Percentiles rank a stretch among this genome's conserved stretches.
Conservation (phyloP, 2,113 vertebrate genomes). For the Junco hyemalis region DNA sequence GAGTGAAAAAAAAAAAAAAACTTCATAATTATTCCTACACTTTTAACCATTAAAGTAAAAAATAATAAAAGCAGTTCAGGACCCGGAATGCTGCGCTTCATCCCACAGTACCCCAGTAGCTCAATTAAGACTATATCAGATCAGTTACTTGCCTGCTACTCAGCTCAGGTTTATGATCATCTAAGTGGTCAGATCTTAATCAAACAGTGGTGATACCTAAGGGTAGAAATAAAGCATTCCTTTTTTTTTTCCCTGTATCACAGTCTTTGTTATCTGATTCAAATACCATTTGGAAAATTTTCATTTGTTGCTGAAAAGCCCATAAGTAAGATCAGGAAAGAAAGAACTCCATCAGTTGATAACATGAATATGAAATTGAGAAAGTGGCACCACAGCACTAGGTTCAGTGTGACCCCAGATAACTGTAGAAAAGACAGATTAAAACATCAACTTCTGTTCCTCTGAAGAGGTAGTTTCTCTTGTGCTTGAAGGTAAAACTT, state of each 20-base stretch:
- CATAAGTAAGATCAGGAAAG: not conserved
- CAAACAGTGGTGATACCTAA: not conserved
- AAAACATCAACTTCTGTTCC: not conserved
- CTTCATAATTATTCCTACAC: not conserved
- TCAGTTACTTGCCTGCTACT: not conserved
- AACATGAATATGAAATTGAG: not conserved
- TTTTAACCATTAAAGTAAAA: not conserved
- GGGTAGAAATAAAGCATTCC: not conserved
- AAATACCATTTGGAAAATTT: not conserved
- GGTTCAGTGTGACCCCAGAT: not conserved
- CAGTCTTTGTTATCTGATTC: not conserved
- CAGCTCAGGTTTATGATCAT: not conserved
- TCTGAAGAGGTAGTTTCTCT: not conserved
- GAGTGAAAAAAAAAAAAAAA: not conserved
- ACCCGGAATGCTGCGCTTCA: not conserved
- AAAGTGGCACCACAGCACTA: not conserved
- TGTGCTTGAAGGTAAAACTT: not conserved
- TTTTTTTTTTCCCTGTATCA: not conserved
- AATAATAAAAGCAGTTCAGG: not conserved
- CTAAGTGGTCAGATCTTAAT: constrained; percentile 15
- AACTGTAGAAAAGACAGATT: not conserved
- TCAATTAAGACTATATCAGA: constrained; percentile 5
- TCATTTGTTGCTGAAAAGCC: not conserved
- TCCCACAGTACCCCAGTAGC: not conserved
- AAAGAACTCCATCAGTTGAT: not conserved